These are phyloP conservation scores for Subacronicta megacephala DNA, from an alignment of 2,888 invertebrate genomes.

Conservation along the genomic window DNA sequence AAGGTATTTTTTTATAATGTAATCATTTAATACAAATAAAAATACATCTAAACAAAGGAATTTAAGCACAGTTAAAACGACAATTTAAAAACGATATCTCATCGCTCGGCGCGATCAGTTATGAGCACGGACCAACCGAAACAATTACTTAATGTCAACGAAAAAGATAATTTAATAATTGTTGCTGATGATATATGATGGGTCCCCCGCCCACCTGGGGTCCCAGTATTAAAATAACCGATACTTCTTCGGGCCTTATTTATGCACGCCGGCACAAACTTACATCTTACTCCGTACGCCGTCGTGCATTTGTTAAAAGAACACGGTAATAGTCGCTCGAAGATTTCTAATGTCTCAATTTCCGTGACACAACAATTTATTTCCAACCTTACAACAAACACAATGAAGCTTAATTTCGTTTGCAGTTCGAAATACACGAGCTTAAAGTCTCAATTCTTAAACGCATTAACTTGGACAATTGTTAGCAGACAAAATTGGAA, in stretches of 20 bases:
- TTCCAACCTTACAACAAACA: constrained; percentile 58
- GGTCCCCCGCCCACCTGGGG: constrained; percentile 86
- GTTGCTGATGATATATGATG: constrained; percentile 85
- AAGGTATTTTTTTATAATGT: constrained; percentile 49
- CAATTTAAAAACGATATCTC: constrained; percentile 80
- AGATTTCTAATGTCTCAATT: constrained; percentile 89
- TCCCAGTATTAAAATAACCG: constrained; percentile 83
- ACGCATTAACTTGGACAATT: constrained; percentile 62
- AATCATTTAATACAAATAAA: constrained; percentile 59
- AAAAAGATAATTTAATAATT: constrained; percentile 90
- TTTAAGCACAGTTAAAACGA: constrained; percentile 70
- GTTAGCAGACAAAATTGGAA: constrained; percentile 59
- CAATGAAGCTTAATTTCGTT: constrained; percentile 60
- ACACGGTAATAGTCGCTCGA: constrained; percentile 87
- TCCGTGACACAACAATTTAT: constrained; percentile 60
- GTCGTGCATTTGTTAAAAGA: constrained; percentile 88
- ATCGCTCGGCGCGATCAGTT: constrained; percentile 76
- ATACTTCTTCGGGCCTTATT: constrained; percentile 83
- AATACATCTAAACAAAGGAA: constrained; percentile 71
- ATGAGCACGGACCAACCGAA: constrained; percentile 75
- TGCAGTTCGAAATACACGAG: constrained; percentile 71
- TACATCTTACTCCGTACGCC: constrained; percentile 86
- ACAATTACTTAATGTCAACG: constrained; percentile 90
- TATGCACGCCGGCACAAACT: constrained; percentile 83
- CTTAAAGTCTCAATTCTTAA: constrained; percentile 56